Percentiles rank a stretch among this genome's conserved stretches.
Conservation (phyloP, 2,888 invertebrate species). For the Pseudococcus jackbeardsleyi region DNA sequence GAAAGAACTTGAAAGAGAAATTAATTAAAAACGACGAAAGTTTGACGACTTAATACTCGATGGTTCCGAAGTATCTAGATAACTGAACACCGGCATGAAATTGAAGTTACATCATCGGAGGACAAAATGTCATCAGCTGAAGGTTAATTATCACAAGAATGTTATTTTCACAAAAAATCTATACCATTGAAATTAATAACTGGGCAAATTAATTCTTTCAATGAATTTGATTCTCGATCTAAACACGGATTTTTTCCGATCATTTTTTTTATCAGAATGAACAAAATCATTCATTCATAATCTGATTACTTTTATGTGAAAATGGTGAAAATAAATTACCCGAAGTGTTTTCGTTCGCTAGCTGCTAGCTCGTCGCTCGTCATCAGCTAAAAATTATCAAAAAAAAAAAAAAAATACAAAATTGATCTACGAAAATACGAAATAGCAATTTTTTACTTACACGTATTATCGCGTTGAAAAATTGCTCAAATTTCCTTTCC, state of each 20-base stretch:
- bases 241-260: not conserved
- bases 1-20: conserved; percentile 13
- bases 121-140: no score
- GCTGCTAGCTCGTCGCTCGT: no score
- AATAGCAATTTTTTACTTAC: no score
- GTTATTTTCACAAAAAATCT: not conserved
- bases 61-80: conserved; percentile 15
- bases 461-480: not conserved
- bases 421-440: not conserved
- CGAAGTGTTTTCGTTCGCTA: no score
- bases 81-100: no score
- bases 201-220: not conserved
- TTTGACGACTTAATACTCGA: not conserved
- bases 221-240: not conserved
- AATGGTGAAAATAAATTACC: no score
- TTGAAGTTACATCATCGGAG: no score
- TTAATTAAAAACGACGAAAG: not conserved
- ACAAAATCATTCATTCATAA: not conserved
- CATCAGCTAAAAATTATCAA: not conserved
- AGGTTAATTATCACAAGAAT: not conserved
- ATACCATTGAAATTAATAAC: not conserved
- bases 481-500: not conserved
- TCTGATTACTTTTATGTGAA: no score
- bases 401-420: not conserved
- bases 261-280: not conserved